Percentiles rank a stretch among this genome's conserved stretches.
Evolutionary conservation across 2,113 vertebrate genomes (phyloP).

Genomic region (Jaculus jaculus): DNA sequence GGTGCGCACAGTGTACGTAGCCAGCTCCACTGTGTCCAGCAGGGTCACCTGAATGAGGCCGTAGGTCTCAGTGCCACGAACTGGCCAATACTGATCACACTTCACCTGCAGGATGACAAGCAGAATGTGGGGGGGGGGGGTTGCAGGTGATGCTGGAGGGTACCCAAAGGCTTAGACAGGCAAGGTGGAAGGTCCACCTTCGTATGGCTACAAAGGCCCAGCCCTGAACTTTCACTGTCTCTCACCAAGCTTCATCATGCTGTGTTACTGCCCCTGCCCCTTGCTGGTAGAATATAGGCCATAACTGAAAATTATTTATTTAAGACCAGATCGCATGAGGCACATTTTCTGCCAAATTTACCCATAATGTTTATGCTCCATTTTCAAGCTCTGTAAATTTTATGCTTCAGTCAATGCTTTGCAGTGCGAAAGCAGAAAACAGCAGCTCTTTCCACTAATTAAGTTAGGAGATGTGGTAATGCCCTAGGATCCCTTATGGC

Average conservation of each 20-base stretch:
- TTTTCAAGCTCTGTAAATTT: slow-evolving; percentile 90
- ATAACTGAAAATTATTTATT: slow-evolving; percentile 89
- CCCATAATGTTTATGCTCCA: slow-evolving; percentile 85
- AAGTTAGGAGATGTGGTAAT: slow-evolving; percentile 80
- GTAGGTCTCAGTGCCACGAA: slow-evolving; percentile 94
- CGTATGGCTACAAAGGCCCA: background rate
- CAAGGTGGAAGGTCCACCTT: fast-evolving
- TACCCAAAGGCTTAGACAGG: background rate
- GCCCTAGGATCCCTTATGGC: slow-evolving; percentile 75
- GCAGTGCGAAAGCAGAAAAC: slow-evolving; percentile 82
- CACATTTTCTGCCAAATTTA: slow-evolving; percentile 89
- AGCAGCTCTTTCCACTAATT: slow-evolving; percentile 83
- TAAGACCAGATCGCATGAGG: slow-evolving; percentile 84
- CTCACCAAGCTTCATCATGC: background rate
- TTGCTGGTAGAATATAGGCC: slow-evolving; percentile 46
- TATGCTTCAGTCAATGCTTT: slow-evolving; percentile 82
- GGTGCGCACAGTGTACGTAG: slow-evolving; percentile 93
- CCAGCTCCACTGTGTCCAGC: slow-evolving; percentile 94
- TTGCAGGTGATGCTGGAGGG: background rate
- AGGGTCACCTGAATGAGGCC: slow-evolving; percentile 96
- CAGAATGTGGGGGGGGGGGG: background rate
- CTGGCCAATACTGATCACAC: slow-evolving; percentile 98
- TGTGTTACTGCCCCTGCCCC: background rate
- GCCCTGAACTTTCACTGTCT: background rate
- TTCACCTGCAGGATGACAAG: slow-evolving; percentile 87